Evolutionary conservation across 2,888 invertebrate genomes (phyloP).

Genomic region (Athetis lepigone): DNA sequence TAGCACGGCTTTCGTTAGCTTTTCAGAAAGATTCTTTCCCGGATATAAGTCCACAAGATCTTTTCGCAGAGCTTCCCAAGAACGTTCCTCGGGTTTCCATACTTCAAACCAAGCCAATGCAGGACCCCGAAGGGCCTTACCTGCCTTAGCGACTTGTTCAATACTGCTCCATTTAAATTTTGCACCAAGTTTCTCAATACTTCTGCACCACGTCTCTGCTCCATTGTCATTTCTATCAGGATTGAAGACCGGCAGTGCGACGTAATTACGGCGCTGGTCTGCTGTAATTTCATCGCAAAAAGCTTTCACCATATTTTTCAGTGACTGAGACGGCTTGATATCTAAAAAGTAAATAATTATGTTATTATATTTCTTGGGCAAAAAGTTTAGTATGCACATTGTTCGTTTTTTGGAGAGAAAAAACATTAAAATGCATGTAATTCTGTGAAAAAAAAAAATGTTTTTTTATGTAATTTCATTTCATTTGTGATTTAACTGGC

Average conservation of each 20-base stretch:
- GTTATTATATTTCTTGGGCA: no score
- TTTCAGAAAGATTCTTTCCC: constrained; percentile 10
- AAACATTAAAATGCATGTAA: no score
- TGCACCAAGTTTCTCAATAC: not conserved
- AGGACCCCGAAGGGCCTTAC: not conserved
- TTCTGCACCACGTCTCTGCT: not conserved
- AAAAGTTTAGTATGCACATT: no score
- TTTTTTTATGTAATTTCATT: no score
- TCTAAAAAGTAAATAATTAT: no score
- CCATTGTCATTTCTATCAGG: not conserved
- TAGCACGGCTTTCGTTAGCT: constrained; percentile 3
- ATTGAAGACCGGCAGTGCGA: not conserved
- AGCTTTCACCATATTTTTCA: no score
- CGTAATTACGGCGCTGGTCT: no score
- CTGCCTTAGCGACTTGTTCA: not conserved
- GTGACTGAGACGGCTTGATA: no score
- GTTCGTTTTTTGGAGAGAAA: no score
- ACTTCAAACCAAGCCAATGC: not conserved
- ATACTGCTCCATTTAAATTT: not conserved
- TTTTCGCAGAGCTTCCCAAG: not conserved
- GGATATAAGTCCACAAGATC: not conserved
- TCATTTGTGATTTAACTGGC: no score
- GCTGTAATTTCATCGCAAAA: no score
- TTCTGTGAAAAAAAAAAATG: no score
- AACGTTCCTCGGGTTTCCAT: not conserved